Base-by-base conservation (phyloP, 2,888 invertebrate species). In the Oscheius sp. region DNA sequence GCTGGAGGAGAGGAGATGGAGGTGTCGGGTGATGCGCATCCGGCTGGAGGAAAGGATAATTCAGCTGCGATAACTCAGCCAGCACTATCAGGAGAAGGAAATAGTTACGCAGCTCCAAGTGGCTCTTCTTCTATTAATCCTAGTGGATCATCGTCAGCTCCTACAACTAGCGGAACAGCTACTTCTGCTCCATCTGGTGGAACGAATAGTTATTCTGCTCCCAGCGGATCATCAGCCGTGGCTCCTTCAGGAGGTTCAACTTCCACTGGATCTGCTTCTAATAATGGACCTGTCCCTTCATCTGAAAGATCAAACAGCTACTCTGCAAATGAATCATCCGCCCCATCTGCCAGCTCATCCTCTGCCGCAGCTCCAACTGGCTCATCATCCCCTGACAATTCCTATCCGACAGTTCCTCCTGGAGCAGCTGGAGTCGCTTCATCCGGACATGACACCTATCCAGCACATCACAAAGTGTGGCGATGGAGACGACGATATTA, bases 21-120 rank as follows among this genome's bases (percentile, higher is more conserved):
- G 20, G 17, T 54, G 4, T 54, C 54, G 6, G 54, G 54, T 1
- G 54, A 54, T 17, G 54, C 54, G 6, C 54, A 54, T 33, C 54
- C 54, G 8, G 54, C 33, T 33, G 54, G 33, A 17, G 54, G 33
- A 33, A 54, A 54, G 20, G 54, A 6, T 6, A 24, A 2, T 47
- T 2, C 9, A 44, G 45, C 45, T 14, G 36, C 36, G 8, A 36
- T 9, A 14, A 36, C 36, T 8, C 8, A 36, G 36, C 36, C 36
- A 9, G 36, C 36, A 9, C 14, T 36, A 36, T 36, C 36, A 12
- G 41, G 3, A 17, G 41, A 41, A 41, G 41, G 41, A 12, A 20
- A 4, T 6, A 14, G 20, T 14, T 2, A 14, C 14, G 41, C 12
- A 20, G 5, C 41, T 2, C n/a, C n/a, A n/a, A n/a, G n/a, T n/a